Percentiles rank a stretch among this genome's conserved stretches.
These are phyloP conservation scores for Belgica antarctica DNA, from an alignment of 2,888 invertebrate species.

Conservation along the genomic window DNA sequence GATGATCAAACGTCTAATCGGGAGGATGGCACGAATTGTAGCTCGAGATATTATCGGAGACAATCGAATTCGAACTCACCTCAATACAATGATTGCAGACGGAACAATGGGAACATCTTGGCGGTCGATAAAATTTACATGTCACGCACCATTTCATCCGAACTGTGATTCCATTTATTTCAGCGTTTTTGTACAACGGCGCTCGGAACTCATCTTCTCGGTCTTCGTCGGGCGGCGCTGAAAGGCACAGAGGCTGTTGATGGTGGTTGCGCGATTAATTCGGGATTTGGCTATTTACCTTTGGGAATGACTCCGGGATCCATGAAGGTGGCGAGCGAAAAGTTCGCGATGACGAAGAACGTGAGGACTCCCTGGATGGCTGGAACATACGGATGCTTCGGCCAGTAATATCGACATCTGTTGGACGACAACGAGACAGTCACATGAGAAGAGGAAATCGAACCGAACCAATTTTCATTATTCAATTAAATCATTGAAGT, in stretches of 20 bases:
- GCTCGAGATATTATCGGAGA: neutral
- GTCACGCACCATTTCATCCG: slow-evolving; percentile 99
- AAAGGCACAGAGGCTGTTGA: slow-evolving; percentile 44
- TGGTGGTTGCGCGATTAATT: too few relatives aligned
- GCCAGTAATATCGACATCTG: slow-evolving; percentile 85
- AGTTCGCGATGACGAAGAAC: slow-evolving; percentile 97
- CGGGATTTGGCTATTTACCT: slow-evolving; percentile 68
- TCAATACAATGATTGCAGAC: slow-evolving; percentile 99
- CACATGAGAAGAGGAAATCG: too few relatives aligned
- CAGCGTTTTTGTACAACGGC: slow-evolving; percentile 93
- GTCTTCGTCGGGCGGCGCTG: slow-evolving; percentile 95
- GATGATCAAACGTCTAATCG: slow-evolving; percentile 95
- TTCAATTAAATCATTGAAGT: slow-evolving; percentile 50
- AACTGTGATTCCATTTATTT: slow-evolving; percentile 97
- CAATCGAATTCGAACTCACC: slow-evolving; percentile 62
- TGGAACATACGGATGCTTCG: slow-evolving; percentile 83
- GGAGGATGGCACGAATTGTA: slow-evolving; percentile 31
- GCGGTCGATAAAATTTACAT: slow-evolving; percentile 94
- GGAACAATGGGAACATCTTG: slow-evolving; percentile 81
- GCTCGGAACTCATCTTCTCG: slow-evolving; percentile 96
- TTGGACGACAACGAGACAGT: too few relatives aligned
- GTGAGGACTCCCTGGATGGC: slow-evolving; percentile 92
- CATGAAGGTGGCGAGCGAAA: slow-evolving; percentile 98
- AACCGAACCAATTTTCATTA: slow-evolving; percentile 4
- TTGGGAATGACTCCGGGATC: slow-evolving; percentile 98